Percentiles rank a stretch among this genome's conserved stretches.
phyloP scores from a whole-genome alignment of 2,888 invertebrate species.

The Harpalus rufipes region DNA sequence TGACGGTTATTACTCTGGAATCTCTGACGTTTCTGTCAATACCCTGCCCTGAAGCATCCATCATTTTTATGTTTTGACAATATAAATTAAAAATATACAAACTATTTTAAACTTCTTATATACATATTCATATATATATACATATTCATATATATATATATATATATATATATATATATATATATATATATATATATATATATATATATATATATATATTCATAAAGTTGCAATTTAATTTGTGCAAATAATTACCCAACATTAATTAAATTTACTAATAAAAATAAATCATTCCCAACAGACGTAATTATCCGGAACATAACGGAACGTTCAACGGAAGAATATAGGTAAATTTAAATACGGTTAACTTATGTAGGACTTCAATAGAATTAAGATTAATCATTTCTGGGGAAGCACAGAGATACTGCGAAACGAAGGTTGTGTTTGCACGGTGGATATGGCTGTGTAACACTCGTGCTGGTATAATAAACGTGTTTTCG shows the following conservation, averaged over 20 bases:
- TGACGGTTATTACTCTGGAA: too few species aligned
- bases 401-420: conserved; percentile 9
- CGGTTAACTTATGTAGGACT: conserved; percentile 11
- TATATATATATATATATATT: too few species aligned
- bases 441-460: conserved; percentile 8
- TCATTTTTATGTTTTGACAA: conserved; percentile 32
- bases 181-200: too few species aligned
- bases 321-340: not conserved
- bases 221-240: conserved; percentile 2
- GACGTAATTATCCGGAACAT: not conserved
- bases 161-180: too few species aligned
- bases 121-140: too few species aligned
- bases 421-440: conserved; percentile 2
- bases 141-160: too few species aligned
- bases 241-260: conserved; percentile 8
- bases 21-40: too few species aligned
- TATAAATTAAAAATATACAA: not conserved
- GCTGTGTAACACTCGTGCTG: not conserved
- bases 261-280: conserved; percentile 33
- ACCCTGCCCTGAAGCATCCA: not conserved
- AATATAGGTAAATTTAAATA: conserved; percentile 13
- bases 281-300: conserved; percentile 30
- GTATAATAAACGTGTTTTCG: conserved; percentile 32
- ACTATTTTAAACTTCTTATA: not conserved
- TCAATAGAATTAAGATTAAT: conserved; percentile 43